Evolutionary conservation across 2,113 vertebrate genomes (phyloP).

Genomic region (Pedionomus torquatus): DNA sequence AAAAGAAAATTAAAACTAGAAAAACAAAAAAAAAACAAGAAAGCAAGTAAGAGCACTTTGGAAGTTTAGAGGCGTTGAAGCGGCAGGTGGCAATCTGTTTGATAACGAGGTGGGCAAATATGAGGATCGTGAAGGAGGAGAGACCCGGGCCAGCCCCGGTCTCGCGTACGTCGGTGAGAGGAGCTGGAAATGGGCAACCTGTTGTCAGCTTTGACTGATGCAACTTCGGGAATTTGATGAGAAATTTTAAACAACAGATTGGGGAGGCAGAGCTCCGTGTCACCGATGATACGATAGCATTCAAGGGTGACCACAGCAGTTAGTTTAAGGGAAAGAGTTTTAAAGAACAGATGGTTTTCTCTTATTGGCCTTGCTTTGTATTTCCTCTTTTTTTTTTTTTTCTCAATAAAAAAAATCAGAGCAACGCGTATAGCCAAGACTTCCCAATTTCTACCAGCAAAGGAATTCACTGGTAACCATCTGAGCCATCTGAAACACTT

Average conservation of each 20-base stretch:
- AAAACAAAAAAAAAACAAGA: background rate
- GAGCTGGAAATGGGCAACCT: constrained; percentile 1
- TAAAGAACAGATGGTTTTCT: background rate
- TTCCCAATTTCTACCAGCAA: background rate
- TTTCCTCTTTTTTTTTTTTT: background rate
- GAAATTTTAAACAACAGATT: background rate
- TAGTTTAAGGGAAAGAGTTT: background rate
- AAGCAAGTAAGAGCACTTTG: background rate
- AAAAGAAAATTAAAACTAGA: background rate
- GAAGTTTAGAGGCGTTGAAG: background rate
- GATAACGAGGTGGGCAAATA: background rate
- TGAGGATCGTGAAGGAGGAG: background rate
- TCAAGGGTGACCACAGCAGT: background rate
- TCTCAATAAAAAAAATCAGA: background rate
- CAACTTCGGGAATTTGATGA: background rate
- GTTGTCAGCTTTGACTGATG: background rate
- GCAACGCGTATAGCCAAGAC: background rate
- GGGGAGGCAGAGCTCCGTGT: background rate
- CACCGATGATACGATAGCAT: background rate
- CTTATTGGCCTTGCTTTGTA: background rate
- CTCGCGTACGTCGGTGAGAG: background rate
- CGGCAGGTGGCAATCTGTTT: background rate
- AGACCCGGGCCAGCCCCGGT: background rate
- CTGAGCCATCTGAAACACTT: background rate
- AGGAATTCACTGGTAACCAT: background rate